These are phyloP conservation scores for Apotomis betuletana DNA, from an alignment of 2,888 invertebrate genomes.

Conservation along the genomic window DNA sequence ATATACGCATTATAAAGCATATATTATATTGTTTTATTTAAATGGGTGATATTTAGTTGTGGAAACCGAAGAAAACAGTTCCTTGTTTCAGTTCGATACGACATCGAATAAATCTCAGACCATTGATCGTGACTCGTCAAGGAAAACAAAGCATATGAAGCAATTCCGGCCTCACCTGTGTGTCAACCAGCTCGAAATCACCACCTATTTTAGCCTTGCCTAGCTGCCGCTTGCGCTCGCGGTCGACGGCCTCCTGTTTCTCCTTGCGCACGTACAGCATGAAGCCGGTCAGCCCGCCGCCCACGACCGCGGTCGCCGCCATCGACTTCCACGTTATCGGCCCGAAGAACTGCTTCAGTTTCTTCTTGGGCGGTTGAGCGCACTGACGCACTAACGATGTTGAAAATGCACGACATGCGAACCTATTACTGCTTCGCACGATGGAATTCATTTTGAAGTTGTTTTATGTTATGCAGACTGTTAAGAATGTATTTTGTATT, in stretches of 20 bases:
- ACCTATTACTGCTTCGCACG: constrained; percentile 57
- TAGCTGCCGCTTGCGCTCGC: constrained; percentile 90
- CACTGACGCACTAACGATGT: constrained; percentile 64
- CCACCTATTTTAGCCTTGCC: constrained; percentile 98
- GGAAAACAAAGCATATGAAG: background rate
- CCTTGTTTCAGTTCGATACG: too few relatives aligned
- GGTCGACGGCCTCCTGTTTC: constrained; percentile 89
- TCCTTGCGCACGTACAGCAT: constrained; percentile 91
- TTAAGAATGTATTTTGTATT: constrained; percentile 26
- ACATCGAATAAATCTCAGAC: background rate
- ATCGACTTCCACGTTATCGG: constrained; percentile 94
- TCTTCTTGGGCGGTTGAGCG: constrained; percentile 65
- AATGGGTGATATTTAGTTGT: too few relatives aligned
- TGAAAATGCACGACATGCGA: constrained; percentile 61
- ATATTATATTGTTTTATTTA: too few relatives aligned
- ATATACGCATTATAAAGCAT: too few relatives aligned
- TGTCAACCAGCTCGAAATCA: constrained; percentile 92
- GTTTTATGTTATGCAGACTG: constrained; percentile 15
- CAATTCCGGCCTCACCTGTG: constrained; percentile 70
- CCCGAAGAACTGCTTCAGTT: constrained; percentile 67
- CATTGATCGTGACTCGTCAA: too few relatives aligned
- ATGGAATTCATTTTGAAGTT: constrained; percentile 64
- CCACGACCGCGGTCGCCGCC: constrained; percentile 85
- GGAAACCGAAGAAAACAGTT: too few relatives aligned
- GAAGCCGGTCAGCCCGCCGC: constrained; percentile 86